Evolutionary conservation across 2,113 vertebrate genomes (phyloP), one percentile per base, ranked within the genome.

Genomic region (Pangasianodon hypophthalmus): DNA sequence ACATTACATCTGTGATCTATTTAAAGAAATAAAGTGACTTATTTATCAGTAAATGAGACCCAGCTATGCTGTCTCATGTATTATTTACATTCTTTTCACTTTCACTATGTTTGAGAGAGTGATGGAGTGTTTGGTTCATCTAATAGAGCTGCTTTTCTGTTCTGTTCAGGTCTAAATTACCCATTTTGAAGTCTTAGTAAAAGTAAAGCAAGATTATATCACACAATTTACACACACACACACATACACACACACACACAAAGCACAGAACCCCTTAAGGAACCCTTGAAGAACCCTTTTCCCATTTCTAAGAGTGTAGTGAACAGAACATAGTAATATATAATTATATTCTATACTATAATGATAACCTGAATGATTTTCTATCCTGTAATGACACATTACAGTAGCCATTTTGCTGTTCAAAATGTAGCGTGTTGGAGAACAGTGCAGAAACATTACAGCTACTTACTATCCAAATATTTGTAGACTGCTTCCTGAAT

Each of bases 21-120:
- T 96, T 96, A 95, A 95, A 92, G 58, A 94, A 96, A 95, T 95
- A 95, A 95, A 96, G 92, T 95, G 95, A 95, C 93, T 96, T 95
- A 96, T 96, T 95, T 92, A 88, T 93, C 77, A 56, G 67, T 29
- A 60, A 79, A 84, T 64, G 29, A 62, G 37, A 52, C 48, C 62
- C 79, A 75, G 62, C 11, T 73, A n/a, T 73, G 50, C 8, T 56
- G 82, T 60, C 2, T 62, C 4, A 0, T 81, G 29, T 87, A 50
- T 71, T 44, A 46, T 67, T 62, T 54, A 41, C 18, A 87, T 75
- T 14, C 0, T 58, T 75, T 75, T 26, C 11, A 9, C 8, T 18
- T 62, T 46, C 21, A 84, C 21, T 24, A 46, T 29, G 37, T 13
- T 13, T 6, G 46, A n/a, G 3, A 37, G 19, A 24, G 19, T 24